A percentile compares a stretch with the other conserved stretches of the same genome.
phyloP scores from a whole-genome alignment of 2,888 invertebrate genomes.

The Ernsta delagoae region DNA sequence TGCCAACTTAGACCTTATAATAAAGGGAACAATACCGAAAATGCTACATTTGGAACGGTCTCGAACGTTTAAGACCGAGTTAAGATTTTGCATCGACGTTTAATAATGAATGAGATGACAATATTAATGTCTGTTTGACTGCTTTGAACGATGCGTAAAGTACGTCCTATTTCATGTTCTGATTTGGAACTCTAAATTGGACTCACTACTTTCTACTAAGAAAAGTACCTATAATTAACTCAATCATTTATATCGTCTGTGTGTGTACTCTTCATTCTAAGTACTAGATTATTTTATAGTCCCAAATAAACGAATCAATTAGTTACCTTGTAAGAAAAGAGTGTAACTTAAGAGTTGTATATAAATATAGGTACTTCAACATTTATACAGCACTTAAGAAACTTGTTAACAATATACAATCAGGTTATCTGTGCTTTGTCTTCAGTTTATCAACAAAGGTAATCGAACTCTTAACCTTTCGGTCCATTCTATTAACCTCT shows the following conservation, averaged over 20 bases:
- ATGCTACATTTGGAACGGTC: neutral
- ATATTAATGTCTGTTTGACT: neutral
- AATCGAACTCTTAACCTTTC: conserved; percentile 19
- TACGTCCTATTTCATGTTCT: neutral
- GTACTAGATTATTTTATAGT: too few species aligned
- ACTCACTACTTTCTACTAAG: neutral
- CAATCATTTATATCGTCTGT: neutral
- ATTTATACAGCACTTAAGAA: too few species aligned
- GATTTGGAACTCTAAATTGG: neutral
- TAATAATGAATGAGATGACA: neutral
- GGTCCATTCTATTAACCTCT: neutral
- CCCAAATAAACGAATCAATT: too few species aligned
- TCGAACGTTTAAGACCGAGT: neutral
- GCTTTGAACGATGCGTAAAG: neutral
- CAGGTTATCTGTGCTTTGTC: neutral
- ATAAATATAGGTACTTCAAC: too few species aligned
- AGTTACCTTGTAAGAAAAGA: too few species aligned
- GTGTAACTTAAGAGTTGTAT: too few species aligned
- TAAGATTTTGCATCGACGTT: conserved; percentile 17
- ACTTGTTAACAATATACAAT: too few species aligned
- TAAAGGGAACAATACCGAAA: conserved; percentile 2
- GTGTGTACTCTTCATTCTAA: too few species aligned
- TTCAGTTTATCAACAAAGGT: neutral
- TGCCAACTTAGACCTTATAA: conserved; percentile 46
- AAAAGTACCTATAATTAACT: neutral